Conservation (phyloP, 1,140 invertebrate species). For the Olivierus martensii region DNA sequence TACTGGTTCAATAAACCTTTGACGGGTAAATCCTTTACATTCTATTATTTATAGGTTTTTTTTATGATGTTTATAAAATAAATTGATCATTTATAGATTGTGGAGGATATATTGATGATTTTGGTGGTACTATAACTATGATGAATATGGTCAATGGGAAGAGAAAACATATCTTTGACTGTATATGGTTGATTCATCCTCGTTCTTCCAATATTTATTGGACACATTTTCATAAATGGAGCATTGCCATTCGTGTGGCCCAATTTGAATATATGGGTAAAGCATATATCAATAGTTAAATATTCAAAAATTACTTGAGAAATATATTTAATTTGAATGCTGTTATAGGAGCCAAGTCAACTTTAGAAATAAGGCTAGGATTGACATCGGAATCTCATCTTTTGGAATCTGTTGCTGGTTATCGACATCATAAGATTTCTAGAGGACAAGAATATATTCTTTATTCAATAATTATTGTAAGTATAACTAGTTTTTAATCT, state of each 20-base stretch:
- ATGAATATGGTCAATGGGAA: constrained; percentile 50
- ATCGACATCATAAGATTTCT: constrained; percentile 22
- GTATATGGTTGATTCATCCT: constrained; percentile 53
- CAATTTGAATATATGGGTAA: constrained; percentile 14
- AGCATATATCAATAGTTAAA: too few species aligned
- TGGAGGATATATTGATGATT: constrained; percentile 53
- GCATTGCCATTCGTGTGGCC: constrained; percentile 49
- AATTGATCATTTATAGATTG: constrained; percentile 42
- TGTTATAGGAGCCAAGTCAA: constrained; percentile 16
- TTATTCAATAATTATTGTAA: too few species aligned
- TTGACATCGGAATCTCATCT: constrained; percentile 47
- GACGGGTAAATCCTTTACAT: constrained; percentile 17
- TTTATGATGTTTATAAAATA: too few species aligned
- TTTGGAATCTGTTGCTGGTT: constrained; percentile 41
- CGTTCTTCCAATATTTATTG: too few species aligned
- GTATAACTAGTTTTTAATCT: too few species aligned
- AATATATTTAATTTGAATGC: too few species aligned
- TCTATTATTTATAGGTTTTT: too few species aligned
- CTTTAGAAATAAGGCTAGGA: constrained; percentile 47
- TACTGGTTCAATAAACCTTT: constrained; percentile 15
- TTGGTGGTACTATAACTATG: constrained; percentile 60
- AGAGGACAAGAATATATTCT: constrained; percentile 37
- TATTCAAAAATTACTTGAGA: too few species aligned
- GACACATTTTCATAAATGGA: constrained; percentile 29
- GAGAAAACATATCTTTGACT: constrained; percentile 42